Conservation (phyloP, 2,888 invertebrate genomes). For the Drosophila neonasuta region DNA sequence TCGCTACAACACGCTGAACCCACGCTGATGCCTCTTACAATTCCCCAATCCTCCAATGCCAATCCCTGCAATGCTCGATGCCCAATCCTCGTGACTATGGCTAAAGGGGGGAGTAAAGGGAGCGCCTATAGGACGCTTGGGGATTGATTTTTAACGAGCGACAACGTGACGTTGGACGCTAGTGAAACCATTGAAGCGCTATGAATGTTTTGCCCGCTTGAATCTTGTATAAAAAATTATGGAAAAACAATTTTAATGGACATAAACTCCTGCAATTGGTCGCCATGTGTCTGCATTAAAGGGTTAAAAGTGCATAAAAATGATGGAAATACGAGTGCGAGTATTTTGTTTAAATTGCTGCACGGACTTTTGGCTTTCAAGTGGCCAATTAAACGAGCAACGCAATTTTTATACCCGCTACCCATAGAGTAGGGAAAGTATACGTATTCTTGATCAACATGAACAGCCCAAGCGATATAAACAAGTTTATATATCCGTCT, state of each 20-base stretch:
- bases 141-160: slow-evolving; percentile 78
- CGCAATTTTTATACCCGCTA: slow-evolving; percentile 32
- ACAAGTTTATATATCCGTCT: too few relatives aligned
- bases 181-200: slow-evolving; percentile 46
- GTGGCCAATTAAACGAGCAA: slow-evolving; percentile 53
- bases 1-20: slow-evolving; percentile 43
- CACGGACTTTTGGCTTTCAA: slow-evolving; percentile 50
- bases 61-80: slow-evolving; percentile 11
- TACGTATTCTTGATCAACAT: too few relatives aligned
- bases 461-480: too few relatives aligned
- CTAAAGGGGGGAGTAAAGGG: slow-evolving; percentile 2
- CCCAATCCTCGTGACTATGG: slow-evolving; percentile 12
- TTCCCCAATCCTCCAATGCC: slow-evolving; percentile 20
- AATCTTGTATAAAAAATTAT: slow-evolving; percentile 67
- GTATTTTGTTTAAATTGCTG: slow-evolving; percentile 50
- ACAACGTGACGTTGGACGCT: slow-evolving; percentile 33
- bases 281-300: slow-evolving; percentile 71
- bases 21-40: slow-evolving; percentile 7
- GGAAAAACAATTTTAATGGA: slow-evolving; percentile 74
- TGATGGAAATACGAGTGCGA: slow-evolving; percentile 39
- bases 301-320: slow-evolving; percentile 66
- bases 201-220: slow-evolving; percentile 52
- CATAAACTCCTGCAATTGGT: slow-evolving; percentile 62
- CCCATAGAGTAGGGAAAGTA: too few relatives aligned
- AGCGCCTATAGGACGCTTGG: slow-evolving; percentile 45